phyloP scores from a whole-genome alignment of 2,113 vertebrate genomes.

The Saguinus imperator region DNA sequence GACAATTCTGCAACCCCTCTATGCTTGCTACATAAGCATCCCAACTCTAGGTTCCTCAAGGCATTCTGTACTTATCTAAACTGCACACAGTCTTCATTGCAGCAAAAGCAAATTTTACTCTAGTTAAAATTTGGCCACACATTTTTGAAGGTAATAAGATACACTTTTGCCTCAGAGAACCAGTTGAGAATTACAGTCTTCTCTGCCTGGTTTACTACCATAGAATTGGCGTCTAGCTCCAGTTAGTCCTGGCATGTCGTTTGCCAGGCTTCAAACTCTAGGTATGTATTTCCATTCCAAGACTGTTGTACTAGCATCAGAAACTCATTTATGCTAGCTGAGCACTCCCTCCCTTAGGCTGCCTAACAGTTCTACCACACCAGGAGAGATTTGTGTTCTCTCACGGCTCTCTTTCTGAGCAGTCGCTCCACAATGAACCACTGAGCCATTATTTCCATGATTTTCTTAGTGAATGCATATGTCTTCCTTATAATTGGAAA shows the following conservation, averaged over 20 bases:
- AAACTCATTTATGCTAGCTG: background rate
- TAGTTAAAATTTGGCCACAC: background rate
- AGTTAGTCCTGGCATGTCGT: background rate
- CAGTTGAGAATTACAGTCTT: background rate
- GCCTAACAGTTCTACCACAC: background rate
- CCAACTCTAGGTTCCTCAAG: background rate
- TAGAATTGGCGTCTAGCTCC: background rate
- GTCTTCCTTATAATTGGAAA: conserved; percentile 64
- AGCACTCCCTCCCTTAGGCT: background rate
- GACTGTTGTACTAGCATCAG: background rate
- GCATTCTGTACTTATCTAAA: background rate
- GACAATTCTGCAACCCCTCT: background rate
- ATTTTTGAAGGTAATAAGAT: background rate
- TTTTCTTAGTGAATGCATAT: conserved; percentile 8
- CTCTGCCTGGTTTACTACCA: background rate
- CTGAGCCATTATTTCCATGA: conserved; percentile 23
- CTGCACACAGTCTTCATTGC: background rate
- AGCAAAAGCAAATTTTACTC: background rate
- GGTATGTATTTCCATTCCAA: background rate
- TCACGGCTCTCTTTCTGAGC: background rate
- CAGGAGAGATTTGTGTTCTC: background rate
- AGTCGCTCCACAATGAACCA: background rate
- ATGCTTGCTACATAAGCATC: background rate
- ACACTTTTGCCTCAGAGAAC: background rate
- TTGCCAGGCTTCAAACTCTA: background rate